A percentile compares a stretch with the other conserved stretches of the same genome.
Conservation (phyloP, 2,797 vertebrate genomes). For the Bufotes viridis region DNA sequence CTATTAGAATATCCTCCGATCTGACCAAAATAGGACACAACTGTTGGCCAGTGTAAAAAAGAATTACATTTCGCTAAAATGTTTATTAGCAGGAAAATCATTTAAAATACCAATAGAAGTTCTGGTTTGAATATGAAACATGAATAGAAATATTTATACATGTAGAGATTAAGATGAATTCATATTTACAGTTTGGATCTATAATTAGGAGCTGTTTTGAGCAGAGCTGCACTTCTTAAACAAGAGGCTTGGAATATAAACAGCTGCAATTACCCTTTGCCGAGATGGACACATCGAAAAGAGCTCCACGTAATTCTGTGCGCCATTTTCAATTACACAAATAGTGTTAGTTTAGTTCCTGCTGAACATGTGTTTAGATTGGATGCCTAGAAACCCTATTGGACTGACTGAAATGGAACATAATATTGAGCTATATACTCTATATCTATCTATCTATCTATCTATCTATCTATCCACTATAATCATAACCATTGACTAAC, state of each 20-base stretch:
- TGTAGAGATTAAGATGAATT: constrained; percentile 51
- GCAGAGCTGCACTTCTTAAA: constrained; percentile 44
- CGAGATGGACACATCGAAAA: background rate
- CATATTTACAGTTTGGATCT: constrained; percentile 57
- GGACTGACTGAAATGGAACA: background rate
- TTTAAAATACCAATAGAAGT: constrained; percentile 47
- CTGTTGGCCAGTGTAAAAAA: constrained; percentile 16
- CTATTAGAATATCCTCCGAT: constrained; percentile 19
- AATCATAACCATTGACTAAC: too few relatives aligned
- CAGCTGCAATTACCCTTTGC: constrained; percentile 35
- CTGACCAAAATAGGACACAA: constrained; percentile 54
- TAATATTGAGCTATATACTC: background rate
- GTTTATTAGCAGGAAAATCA: constrained; percentile 46
- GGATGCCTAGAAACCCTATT: background rate
- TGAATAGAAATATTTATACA: constrained; percentile 56
- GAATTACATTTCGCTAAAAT: constrained; percentile 42
- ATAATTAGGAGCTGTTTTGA: constrained; percentile 55
- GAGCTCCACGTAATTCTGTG: background rate
- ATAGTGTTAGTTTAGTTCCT: background rate
- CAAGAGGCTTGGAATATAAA: constrained; percentile 57
- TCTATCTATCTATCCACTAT: background rate
- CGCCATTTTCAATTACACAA: background rate
- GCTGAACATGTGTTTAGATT: background rate
- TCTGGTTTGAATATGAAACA: constrained; percentile 42
- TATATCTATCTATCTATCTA: background rate